Evolutionary conservation across 2,888 invertebrate species (phyloP).

Genomic region (Aplocera efformata): DNA sequence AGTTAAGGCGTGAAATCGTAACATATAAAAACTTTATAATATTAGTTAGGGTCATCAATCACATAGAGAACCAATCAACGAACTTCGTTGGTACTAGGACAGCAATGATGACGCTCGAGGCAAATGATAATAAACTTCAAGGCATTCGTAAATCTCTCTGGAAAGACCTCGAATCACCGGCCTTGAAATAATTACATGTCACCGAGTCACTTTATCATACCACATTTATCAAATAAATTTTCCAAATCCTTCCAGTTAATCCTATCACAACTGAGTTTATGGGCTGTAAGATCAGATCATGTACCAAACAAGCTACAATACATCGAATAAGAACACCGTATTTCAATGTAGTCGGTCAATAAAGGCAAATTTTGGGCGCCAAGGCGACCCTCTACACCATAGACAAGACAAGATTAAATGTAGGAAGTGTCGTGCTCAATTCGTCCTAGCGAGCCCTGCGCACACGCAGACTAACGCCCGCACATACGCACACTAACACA

Average conservation of each 20-base stretch:
- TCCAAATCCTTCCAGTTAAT: neutral
- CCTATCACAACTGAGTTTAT: neutral
- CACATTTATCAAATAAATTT: too few relatives aligned
- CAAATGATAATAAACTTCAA: too few relatives aligned
- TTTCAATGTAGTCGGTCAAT: conserved; percentile 16
- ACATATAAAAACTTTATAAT: too few relatives aligned
- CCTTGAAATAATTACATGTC: too few relatives aligned
- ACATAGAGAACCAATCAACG: too few relatives aligned
- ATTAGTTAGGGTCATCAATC: too few relatives aligned
- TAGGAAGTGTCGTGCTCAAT: conserved; percentile 69
- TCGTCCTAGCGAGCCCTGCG: conserved; percentile 68
- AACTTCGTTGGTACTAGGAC: too few relatives aligned
- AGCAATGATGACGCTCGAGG: too few relatives aligned
- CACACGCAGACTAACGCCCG: conserved; percentile 28
- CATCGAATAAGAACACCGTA: neutral
- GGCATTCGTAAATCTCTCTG: too few relatives aligned
- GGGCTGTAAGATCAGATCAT: neutral
- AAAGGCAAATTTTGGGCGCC: conserved; percentile 40
- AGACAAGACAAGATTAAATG: conserved; percentile 58
- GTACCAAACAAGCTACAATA: conserved; percentile 1
- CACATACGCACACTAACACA: conserved; percentile 36
- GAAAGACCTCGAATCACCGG: too few relatives aligned
- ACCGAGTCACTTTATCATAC: too few relatives aligned
- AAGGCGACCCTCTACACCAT: conserved; percentile 61
- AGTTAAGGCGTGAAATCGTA: too few relatives aligned